phyloP scores from a whole-genome alignment of 2,888 invertebrate genomes.

The Furcula furcula region DNA sequence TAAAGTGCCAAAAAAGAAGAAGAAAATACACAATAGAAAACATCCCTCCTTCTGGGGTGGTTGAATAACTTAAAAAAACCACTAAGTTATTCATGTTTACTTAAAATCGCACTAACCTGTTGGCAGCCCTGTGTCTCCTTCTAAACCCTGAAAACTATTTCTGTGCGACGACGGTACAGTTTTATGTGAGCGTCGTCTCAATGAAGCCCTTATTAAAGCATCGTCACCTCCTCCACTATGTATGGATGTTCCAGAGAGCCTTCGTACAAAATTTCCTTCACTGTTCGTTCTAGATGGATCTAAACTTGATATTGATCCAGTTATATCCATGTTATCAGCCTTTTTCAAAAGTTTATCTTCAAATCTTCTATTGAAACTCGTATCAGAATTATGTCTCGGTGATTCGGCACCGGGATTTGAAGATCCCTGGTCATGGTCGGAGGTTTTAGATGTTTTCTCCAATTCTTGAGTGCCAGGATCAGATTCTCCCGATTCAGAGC shows the following conservation, averaged over 20 bases:
- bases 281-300: constrained; percentile 61
- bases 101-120: constrained; percentile 63
- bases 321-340: constrained; percentile 64
- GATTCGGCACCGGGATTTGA: constrained; percentile 73
- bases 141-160: constrained; percentile 83
- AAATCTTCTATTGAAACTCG: constrained; percentile 63
- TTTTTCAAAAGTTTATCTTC: constrained; percentile 71
- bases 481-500: constrained; percentile 89
- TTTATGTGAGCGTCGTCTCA: constrained; percentile 81
- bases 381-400: constrained; percentile 67
- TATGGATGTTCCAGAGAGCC: constrained; percentile 70
- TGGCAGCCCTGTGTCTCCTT: constrained; percentile 62
- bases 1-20: too few species aligned
- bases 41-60: too few species aligned
- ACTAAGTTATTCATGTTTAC: too few species aligned
- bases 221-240: constrained; percentile 81
- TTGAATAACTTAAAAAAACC: too few species aligned
- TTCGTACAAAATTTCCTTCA: constrained; percentile 67
- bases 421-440: constrained; percentile 75
- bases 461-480: constrained; percentile 88
- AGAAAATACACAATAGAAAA: too few species aligned
- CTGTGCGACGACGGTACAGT: constrained; percentile 73
- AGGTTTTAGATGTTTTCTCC: constrained; percentile 78
- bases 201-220: constrained; percentile 82
- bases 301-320: constrained; percentile 67